Evolutionary conservation across 2,113 vertebrate species (phyloP).

Genomic region (Tachysurus vachellii): DNA sequence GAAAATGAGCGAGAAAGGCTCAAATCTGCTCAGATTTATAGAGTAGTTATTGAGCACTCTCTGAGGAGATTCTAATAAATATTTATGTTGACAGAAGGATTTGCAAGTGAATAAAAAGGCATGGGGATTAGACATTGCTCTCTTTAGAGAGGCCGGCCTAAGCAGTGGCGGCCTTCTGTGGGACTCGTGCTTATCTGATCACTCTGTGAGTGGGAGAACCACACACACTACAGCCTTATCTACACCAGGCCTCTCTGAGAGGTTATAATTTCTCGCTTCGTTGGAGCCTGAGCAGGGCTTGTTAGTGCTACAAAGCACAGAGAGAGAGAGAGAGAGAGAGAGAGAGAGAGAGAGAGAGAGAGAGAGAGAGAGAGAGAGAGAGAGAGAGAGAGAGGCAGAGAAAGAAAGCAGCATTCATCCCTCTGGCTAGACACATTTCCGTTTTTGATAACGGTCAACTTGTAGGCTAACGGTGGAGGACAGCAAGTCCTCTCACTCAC

Average conservation of each 20-base stretch:
- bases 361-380: constrained; percentile 89
- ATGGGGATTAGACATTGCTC: constrained; percentile 91
- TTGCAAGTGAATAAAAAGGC: constrained; percentile 88
- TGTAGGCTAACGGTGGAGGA: constrained; percentile 74
- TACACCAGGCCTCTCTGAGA: constrained; percentile 92
- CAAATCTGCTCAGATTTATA: constrained; percentile 69
- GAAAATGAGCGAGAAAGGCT: constrained; percentile 57
- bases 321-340: constrained; percentile 86
- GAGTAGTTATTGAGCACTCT: constrained; percentile 68
- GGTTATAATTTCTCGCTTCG: constrained; percentile 99
- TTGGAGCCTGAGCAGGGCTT: constrained; percentile 95
- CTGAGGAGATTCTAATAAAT: constrained; percentile 82
- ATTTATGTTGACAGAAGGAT: constrained; percentile 92
- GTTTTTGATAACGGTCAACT: constrained; percentile 84
- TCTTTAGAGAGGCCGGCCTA: constrained; percentile 89
- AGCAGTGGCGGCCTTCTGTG: constrained; percentile 89
- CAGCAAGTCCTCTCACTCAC: constrained; percentile 50
- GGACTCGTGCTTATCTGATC: constrained; percentile 93
- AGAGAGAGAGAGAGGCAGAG: constrained; percentile 84
- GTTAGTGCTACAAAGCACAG: constrained; percentile 98
- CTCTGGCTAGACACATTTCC: constrained; percentile 87
- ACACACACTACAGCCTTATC: constrained; percentile 98
- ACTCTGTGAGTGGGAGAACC: constrained; percentile 83
- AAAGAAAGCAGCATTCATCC: constrained; percentile 88
- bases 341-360: constrained; percentile 88